Evolutionary conservation across 2,888 invertebrate species (phyloP).

Genomic region (Hypomecis punctinalis): DNA sequence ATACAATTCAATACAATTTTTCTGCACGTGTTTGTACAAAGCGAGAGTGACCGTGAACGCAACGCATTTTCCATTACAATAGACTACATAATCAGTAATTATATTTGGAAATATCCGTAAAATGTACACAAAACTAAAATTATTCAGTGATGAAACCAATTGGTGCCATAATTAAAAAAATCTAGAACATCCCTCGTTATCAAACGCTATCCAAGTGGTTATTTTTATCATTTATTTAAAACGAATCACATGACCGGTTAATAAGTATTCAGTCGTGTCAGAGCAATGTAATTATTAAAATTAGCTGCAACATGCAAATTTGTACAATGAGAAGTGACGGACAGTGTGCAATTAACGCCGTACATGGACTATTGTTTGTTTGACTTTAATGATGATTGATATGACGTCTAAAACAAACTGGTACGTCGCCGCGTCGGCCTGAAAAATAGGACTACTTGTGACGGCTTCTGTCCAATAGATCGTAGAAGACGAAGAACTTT

Average conservation of each 20-base stretch:
- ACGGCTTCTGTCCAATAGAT: no score
- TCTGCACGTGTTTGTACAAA: neutral
- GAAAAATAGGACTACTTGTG: no score
- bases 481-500: no score
- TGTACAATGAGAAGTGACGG: conserved; percentile 12
- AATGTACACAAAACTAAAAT: neutral
- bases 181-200: neutral
- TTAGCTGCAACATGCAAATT: conserved; percentile 12
- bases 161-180: neutral
- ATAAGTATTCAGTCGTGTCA: neutral
- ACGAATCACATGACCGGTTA: conserved; percentile 12
- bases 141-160: neutral
- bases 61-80: conserved; percentile 1
- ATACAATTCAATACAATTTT: no score
- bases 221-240: conserved; percentile 23
- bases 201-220: conserved; percentile 22
- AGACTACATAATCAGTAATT: neutral
- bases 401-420: neutral
- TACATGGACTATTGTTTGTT: neutral
- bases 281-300: conserved; percentile 1
- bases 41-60: neutral
- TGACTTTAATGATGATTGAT: neutral
- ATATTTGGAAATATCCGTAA: neutral
- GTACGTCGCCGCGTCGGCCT: neutral
- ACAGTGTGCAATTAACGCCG: conserved; percentile 2